These are phyloP conservation scores for Gandaritis pyraliata DNA, from an alignment of 2,888 invertebrate genomes.

Conservation along the genomic window DNA sequence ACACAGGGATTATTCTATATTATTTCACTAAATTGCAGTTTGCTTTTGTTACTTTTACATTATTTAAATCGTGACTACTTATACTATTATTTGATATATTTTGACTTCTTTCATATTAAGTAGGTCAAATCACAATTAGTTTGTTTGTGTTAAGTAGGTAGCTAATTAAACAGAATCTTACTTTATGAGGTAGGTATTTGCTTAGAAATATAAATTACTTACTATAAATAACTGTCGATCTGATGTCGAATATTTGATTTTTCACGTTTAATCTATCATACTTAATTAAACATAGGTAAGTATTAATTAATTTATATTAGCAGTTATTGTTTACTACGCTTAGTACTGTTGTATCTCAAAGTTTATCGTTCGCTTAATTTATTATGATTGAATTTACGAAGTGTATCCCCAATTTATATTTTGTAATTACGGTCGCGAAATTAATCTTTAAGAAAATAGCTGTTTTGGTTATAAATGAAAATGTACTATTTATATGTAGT, in stretches of 20 bases:
- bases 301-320: constrained; percentile 4
- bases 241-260: background rate
- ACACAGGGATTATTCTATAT: constrained; percentile 55
- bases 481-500: constrained; percentile 10
- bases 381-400: constrained; percentile 10
- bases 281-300: constrained; percentile 3
- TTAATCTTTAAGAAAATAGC: background rate
- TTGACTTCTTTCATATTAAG: background rate
- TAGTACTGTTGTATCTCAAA: constrained; percentile 8
- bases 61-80: constrained; percentile 9
- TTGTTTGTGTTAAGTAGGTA: background rate
- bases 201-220: background rate
- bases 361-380: background rate
- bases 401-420: background rate
- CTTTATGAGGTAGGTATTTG: background rate
- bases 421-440: background rate
- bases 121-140: background rate
- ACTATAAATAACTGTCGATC: background rate
- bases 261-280: background rate
- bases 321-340: constrained; percentile 18
- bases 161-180: background rate
- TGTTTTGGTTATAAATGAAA: background rate
- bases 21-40: constrained; percentile 41
- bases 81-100: constrained; percentile 2
- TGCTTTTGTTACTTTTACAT: background rate